A percentile compares a stretch with the other conserved stretches of the same genome.
These are phyloP conservation scores for Calonectris borealis DNA, from an alignment of 2,113 vertebrate species.

Conservation along the genomic window DNA sequence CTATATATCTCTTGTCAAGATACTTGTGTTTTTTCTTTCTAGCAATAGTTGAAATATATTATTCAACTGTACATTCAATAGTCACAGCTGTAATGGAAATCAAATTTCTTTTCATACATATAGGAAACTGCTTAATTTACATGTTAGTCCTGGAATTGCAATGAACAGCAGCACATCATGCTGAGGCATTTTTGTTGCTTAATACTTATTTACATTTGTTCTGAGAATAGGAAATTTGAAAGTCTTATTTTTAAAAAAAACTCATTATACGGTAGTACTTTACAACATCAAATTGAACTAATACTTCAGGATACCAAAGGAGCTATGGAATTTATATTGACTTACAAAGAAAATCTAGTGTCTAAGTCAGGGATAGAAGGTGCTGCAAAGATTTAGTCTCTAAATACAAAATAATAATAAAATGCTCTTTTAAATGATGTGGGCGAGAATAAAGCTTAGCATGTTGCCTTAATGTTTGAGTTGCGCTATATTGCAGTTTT, in stretches of 20 bases:
- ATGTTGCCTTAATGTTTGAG: not conserved
- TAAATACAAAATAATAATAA: not conserved
- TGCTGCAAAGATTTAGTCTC: not conserved
- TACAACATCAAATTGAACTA: not conserved
- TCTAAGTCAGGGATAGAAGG: not conserved
- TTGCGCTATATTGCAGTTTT: not conserved
- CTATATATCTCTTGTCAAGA: not conserved
- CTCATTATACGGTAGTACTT: not conserved
- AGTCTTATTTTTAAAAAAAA: not conserved
- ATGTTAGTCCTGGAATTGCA: not conserved
- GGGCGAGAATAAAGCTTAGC: not conserved
- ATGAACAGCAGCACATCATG: not conserved
- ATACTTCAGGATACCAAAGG: not conserved
- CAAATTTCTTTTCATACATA: not conserved
- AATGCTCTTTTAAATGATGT: not conserved
- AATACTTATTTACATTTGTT: constrained; percentile 19
- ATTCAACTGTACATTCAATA: not conserved
- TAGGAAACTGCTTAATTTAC: not conserved
- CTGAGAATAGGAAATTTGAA: not conserved
- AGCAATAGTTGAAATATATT: not conserved
- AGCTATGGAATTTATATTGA: not conserved
- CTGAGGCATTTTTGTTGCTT: not conserved
- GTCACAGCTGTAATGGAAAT: not conserved
- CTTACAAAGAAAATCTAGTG: not conserved
- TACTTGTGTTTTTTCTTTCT: not conserved